Conservation (phyloP, 2,113 vertebrate genomes). For the Albula glossodonta region DNA sequence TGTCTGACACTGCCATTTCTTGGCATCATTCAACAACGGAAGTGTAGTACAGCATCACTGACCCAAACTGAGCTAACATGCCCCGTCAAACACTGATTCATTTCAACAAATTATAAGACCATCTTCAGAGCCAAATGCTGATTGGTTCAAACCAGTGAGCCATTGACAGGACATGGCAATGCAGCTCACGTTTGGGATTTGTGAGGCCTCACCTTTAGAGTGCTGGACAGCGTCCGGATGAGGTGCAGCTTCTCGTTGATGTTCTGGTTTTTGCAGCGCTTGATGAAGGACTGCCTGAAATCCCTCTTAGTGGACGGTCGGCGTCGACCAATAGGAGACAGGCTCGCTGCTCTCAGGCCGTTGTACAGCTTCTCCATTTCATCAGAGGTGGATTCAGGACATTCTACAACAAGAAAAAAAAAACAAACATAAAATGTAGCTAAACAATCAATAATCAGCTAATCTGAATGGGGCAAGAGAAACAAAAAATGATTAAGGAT, state of each 20-base stretch:
- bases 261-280: constrained; percentile 87
- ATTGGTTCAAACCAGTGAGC: neutral
- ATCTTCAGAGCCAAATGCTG: neutral
- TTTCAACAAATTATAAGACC: neutral
- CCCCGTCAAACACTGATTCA: neutral
- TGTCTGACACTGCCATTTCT: constrained; percentile 21
- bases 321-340: constrained; percentile 89
- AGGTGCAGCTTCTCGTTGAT: constrained; percentile 92
- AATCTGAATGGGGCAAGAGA: neutral
- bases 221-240: constrained; percentile 90
- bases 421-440: neutral
- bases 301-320: constrained; percentile 90
- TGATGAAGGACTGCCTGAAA: constrained; percentile 90
- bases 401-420: neutral
- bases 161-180: neutral
- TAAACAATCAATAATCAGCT: neutral
- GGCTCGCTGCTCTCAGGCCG: constrained; percentile 87
- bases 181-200: neutral
- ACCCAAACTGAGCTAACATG: neutral
- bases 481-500: neutral
- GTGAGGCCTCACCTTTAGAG: constrained; percentile 77
- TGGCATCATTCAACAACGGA: neutral
- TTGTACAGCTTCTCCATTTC: constrained; percentile 95
- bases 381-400: constrained; percentile 62
- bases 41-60: no score